These are phyloP conservation scores for Metallyticus violacea DNA, from an alignment of 2,888 invertebrate genomes.

Conservation along the genomic window DNA sequence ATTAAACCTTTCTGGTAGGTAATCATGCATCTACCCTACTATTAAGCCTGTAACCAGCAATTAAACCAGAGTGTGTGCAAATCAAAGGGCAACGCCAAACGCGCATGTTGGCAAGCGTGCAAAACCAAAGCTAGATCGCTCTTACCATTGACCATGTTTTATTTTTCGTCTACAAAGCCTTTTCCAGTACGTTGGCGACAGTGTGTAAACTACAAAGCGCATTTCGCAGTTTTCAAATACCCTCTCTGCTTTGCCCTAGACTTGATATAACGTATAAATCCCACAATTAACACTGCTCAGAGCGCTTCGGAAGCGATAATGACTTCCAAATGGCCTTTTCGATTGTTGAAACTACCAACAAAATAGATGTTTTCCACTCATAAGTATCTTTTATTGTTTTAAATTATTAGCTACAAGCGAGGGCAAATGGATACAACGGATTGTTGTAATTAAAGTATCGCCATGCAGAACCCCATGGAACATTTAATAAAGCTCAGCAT, in stretches of 20 bases:
- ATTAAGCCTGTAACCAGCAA: conserved; percentile 8
- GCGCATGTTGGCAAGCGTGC: background rate
- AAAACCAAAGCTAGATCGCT: background rate
- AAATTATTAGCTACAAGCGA: background rate
- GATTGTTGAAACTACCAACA: background rate
- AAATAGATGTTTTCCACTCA: background rate
- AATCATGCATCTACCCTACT: conserved; percentile 12
- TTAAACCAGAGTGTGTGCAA: background rate
- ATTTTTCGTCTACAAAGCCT: background rate
- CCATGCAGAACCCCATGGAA: background rate
- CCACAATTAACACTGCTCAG: background rate
- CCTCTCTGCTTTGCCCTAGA: background rate
- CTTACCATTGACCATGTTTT: background rate
- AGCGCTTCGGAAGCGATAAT: background rate
- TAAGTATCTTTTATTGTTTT: background rate
- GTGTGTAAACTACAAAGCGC: background rate
- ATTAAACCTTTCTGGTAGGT: conserved; percentile 16
- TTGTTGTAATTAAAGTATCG: background rate
- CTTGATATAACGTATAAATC: background rate
- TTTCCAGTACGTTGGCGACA: background rate
- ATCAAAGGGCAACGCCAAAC: background rate
- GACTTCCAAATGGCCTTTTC: background rate
- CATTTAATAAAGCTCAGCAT: background rate
- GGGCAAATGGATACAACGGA: background rate
- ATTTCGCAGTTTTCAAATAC: background rate